Percentiles rank a stretch among this genome's conserved stretches.
Conservation (phyloP, 2,888 invertebrate species). For the Synanthedon vespiformis region DNA sequence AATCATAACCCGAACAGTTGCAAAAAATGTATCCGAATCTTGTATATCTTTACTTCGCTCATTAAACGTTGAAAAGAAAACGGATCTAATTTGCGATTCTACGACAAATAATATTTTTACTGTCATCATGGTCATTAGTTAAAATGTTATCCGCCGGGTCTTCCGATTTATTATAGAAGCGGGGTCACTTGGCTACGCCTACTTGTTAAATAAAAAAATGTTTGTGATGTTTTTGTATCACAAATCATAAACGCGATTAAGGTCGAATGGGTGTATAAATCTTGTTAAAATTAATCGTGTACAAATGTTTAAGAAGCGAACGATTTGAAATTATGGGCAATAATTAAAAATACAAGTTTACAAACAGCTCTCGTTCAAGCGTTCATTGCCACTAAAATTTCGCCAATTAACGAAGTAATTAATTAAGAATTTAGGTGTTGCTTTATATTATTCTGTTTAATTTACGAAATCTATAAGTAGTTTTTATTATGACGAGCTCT, state of each 20-base stretch:
- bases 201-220: conserved; percentile 9
- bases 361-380: conserved; percentile 14
- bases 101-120: conserved; percentile 1
- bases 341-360: conserved; percentile 17
- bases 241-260: conserved; percentile 31
- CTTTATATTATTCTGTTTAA: no score
- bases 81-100: conserved; percentile 1
- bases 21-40: background rate
- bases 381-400: conserved; percentile 15
- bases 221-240: conserved; percentile 5
- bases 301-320: no score
- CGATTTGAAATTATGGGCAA: conserved; percentile 10
- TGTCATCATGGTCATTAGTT: background rate
- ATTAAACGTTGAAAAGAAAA: background rate
- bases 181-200: conserved; percentile 11
- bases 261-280: conserved; percentile 26
- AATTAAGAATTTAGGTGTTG: no score
- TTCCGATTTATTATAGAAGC: conserved; percentile 12
- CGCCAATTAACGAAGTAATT: no score
- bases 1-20: background rate
- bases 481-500: no score
- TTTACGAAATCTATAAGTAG: no score
- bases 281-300: background rate
- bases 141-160: conserved; percentile 14
- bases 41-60: background rate